Evolutionary conservation across 2,888 invertebrate genomes (phyloP).

Genomic region (Stomorhina lunata): DNA sequence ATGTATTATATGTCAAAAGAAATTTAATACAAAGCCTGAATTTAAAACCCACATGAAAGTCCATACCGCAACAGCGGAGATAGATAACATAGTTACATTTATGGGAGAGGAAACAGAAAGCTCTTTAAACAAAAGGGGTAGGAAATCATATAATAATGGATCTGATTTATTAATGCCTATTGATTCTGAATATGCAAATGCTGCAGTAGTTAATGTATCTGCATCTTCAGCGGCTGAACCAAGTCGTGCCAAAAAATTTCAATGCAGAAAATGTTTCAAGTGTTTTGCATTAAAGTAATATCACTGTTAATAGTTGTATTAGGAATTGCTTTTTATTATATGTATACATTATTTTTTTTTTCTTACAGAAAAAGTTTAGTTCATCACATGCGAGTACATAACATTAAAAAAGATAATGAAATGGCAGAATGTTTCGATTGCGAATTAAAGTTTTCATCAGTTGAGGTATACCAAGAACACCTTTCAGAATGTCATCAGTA

Average conservation of each 20-base stretch:
- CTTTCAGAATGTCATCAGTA: conserved; percentile 49
- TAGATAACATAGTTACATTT: conserved; percentile 31
- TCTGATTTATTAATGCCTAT: background rate
- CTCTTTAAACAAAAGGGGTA: background rate
- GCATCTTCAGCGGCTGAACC: conserved; percentile 66
- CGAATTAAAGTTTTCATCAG: conserved; percentile 43
- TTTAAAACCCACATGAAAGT: conserved; percentile 72
- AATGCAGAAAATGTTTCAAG: conserved; percentile 74
- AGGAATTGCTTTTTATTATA: background rate
- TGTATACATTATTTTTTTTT: background rate
- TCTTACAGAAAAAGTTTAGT: conserved; percentile 66
- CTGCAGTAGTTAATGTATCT: conserved; percentile 66
- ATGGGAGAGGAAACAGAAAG: conserved; percentile 6
- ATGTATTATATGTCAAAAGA: conserved; percentile 72
- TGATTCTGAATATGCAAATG: conserved; percentile 52
- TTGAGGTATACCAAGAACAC: conserved; percentile 54
- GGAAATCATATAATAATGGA: background rate
- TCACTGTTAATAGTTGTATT: background rate
- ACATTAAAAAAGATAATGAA: conserved; percentile 24
- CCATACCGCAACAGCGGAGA: conserved; percentile 64
- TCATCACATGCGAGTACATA: conserved; percentile 67
- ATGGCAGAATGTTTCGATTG: conserved; percentile 63
- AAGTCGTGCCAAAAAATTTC: conserved; percentile 71
- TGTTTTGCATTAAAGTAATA: conserved; percentile 74
- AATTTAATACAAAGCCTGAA: conserved; percentile 70